Percentiles rank a stretch among this genome's conserved stretches.
Conservation (phyloP, 2,888 invertebrate species). For the Campaea margaritaria region DNA sequence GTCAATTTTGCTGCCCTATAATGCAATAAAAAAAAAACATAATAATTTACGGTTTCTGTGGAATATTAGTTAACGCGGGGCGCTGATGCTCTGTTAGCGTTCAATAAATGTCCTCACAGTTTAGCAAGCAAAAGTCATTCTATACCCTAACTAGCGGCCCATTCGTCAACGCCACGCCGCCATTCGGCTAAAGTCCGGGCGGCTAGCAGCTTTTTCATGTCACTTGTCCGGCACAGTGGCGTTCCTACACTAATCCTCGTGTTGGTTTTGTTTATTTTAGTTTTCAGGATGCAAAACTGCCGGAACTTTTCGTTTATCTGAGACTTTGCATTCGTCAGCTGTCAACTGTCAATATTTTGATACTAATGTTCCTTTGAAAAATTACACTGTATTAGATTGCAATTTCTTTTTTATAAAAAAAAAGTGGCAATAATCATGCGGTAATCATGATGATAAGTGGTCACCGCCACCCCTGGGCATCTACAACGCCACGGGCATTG, state of each 20-base stretch:
- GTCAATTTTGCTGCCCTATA: no score
- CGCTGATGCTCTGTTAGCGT: no score
- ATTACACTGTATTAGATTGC: no score
- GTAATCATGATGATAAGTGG: no score
- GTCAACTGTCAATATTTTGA: background rate
- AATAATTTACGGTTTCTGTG: no score
- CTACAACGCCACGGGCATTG: no score
- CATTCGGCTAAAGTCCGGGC: slow-evolving; percentile 29
- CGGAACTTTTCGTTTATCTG: slow-evolving; percentile 12
- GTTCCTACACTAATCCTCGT: slow-evolving; percentile 37
- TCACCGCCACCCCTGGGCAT: no score
- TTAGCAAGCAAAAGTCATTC: slow-evolving; percentile 3
- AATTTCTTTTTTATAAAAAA: no score
- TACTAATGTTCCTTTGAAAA: background rate
- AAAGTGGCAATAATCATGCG: no score
- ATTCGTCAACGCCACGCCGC: slow-evolving; percentile 35
- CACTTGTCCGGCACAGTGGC: slow-evolving; percentile 39
- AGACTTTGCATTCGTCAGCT: slow-evolving; percentile 12
- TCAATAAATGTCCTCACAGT: background rate
- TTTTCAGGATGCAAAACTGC: slow-evolving; percentile 19
- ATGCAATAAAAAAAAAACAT: no score
- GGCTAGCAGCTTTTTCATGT: slow-evolving; percentile 42
- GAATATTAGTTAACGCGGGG: no score
- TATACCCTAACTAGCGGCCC: slow-evolving; percentile 8
- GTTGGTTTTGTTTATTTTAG: slow-evolving; percentile 41